phyloP scores from a whole-genome alignment of 2,797 vertebrate species.

The Neomorphus geoffroyi region DNA sequence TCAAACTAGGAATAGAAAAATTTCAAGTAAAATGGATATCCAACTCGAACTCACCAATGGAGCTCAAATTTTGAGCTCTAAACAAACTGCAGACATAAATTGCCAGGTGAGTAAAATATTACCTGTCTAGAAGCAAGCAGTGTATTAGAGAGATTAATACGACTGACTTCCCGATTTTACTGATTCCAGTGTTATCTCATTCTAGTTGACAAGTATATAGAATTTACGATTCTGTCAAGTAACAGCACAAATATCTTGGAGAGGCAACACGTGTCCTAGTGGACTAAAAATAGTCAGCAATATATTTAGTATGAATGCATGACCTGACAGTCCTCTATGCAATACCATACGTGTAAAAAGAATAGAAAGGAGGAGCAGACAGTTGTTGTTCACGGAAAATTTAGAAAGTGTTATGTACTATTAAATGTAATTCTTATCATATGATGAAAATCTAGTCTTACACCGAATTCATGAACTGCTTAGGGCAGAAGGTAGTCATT shows the following conservation, averaged over 20 bases:
- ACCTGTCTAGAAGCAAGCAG: neutral
- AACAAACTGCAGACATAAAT: neutral
- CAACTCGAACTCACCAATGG: neutral
- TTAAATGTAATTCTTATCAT: neutral
- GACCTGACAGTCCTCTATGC: neutral
- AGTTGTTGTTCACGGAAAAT: neutral
- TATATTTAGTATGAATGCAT: neutral
- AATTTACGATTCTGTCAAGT: neutral
- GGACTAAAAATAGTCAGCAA: neutral
- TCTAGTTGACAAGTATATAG: neutral
- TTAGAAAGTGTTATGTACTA: neutral
- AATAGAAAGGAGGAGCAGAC: neutral
- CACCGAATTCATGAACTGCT: neutral
- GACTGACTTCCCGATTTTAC: neutral
- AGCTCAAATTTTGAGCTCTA: neutral
- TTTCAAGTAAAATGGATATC: neutral
- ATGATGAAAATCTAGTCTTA: neutral
- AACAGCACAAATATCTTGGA: neutral
- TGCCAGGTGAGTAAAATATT: neutral
- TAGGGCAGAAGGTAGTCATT: neutral
- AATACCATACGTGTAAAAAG: neutral
- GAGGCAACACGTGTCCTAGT: neutral
- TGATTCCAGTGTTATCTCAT: neutral
- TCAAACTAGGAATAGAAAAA: neutral
- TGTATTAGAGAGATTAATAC: neutral